phyloP scores from a whole-genome alignment of 2,888 invertebrate species.

The Hermaeophaga mercurialis region DNA sequence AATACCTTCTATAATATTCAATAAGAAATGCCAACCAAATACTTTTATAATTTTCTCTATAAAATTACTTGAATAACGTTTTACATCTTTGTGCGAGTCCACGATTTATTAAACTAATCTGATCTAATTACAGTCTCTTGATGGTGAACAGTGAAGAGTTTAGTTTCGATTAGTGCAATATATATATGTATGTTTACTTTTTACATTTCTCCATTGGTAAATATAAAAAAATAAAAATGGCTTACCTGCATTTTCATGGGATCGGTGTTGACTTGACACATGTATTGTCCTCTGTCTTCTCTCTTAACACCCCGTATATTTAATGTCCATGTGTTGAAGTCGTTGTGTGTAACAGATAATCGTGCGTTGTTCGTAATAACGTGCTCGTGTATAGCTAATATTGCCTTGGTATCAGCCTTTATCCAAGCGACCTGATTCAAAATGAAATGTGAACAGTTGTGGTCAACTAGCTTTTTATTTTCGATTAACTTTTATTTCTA shows the following conservation, averaged over 20 bases:
- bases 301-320: slow-evolving; percentile 83
- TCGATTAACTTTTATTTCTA: slow-evolving; percentile 42
- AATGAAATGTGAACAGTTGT: slow-evolving; percentile 47
- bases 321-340: slow-evolving; percentile 92
- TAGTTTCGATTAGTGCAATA: no score
- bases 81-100: no score
- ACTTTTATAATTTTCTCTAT: no score
- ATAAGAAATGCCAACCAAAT: no score
- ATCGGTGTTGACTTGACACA: slow-evolving; percentile 95
- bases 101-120: no score
- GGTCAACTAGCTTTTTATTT: slow-evolving; percentile 39
- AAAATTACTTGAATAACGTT: no score
- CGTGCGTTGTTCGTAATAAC: slow-evolving; percentile 92
- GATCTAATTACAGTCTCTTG: no score
- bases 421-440: slow-evolving; percentile 87
- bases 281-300: slow-evolving; percentile 88
- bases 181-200: no score
- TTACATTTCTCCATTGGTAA: no score
- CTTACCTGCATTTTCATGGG: slow-evolving; percentile 93
- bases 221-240: background rate
- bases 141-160: no score
- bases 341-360: slow-evolving; percentile 87
- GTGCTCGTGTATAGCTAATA: slow-evolving; percentile 90
- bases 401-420: slow-evolving; percentile 91
- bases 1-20: no score